phyloP scores from a whole-genome alignment of 1,140 invertebrate genomes.

The Ectropis grisescens region DNA sequence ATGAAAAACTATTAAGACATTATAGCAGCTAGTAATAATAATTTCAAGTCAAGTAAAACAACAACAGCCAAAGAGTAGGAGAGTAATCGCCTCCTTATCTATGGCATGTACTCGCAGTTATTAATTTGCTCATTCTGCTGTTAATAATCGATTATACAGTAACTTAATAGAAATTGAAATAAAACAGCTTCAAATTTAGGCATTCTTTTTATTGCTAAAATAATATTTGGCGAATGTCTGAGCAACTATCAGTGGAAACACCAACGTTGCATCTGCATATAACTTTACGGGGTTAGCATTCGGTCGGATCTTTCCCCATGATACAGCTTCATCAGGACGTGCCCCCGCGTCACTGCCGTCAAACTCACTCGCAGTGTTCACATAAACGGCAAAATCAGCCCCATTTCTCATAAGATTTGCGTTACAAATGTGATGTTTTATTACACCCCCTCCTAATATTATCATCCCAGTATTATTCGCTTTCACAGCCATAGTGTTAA shows the following conservation, averaged over 20 bases:
- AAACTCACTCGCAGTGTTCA: constrained; percentile 98
- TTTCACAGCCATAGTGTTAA: constrained; percentile 97
- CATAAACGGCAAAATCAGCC: constrained; percentile 95
- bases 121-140: too few relatives aligned
- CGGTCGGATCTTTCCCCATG: constrained; percentile 97
- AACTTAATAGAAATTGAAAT: too few relatives aligned
- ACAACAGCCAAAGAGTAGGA: too few relatives aligned
- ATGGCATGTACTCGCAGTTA: too few relatives aligned
- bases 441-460: constrained; percentile 95
- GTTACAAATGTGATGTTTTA: constrained; percentile 99
- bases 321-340: constrained; percentile 96
- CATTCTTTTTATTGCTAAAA: constrained; percentile 65
- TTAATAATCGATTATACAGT: too few relatives aligned
- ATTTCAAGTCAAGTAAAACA: too few relatives aligned
- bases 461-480: constrained; percentile 96
- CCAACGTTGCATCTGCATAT: constrained; percentile 94
- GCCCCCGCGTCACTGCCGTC: constrained; percentile 99
- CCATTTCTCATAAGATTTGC: constrained; percentile 99
- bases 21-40: too few relatives aligned
- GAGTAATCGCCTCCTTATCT: too few relatives aligned
- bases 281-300: constrained; percentile 95
- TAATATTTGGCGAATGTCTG: constrained; percentile 91
- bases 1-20: too few relatives aligned
- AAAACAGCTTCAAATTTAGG: too few relatives aligned
- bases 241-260: constrained; percentile 95